These are phyloP conservation scores for Anadara kagoshimensis DNA, from an alignment of 1,140 invertebrate species.

Conservation along the genomic window DNA sequence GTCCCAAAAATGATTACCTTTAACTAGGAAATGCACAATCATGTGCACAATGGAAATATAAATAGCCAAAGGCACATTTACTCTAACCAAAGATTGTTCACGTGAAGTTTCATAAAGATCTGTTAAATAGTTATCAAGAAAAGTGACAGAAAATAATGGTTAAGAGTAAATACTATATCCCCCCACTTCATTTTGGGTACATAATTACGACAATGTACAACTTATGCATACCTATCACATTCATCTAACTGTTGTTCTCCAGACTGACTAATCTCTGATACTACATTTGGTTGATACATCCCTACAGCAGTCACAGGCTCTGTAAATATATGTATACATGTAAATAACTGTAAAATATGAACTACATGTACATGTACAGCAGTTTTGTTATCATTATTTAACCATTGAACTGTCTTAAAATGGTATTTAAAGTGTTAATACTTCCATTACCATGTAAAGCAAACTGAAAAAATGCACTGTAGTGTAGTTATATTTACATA, in stretches of 20 bases:
- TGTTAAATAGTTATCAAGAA: too few relatives aligned
- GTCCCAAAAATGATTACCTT: too few relatives aligned
- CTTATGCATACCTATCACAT: neutral
- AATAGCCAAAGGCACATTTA: too few relatives aligned
- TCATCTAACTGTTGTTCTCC: neutral
- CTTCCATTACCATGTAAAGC: neutral
- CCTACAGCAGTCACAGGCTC: constrained; percentile 3
- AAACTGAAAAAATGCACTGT: neutral
- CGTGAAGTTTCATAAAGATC: too few relatives aligned
- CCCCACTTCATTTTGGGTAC: neutral
- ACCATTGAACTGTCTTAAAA: neutral
- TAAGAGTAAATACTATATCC: neutral
- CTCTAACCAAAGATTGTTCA: too few relatives aligned
- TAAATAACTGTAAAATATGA: neutral
- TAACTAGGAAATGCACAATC: too few relatives aligned
- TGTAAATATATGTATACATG: neutral
- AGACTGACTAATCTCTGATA: neutral
- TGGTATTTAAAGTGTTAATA: neutral
- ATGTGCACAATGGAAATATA: too few relatives aligned
- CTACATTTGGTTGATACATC: constrained; percentile 3
- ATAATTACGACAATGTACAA: neutral
- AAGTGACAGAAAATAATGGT: neutral
- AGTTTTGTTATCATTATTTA: neutral
- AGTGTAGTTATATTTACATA: neutral
- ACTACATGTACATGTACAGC: neutral